Evolutionary conservation across 1,140 invertebrate genomes (phyloP), one percentile per base, ranked within the genome.

Genomic region (Dreissena rostriformis): DNA sequence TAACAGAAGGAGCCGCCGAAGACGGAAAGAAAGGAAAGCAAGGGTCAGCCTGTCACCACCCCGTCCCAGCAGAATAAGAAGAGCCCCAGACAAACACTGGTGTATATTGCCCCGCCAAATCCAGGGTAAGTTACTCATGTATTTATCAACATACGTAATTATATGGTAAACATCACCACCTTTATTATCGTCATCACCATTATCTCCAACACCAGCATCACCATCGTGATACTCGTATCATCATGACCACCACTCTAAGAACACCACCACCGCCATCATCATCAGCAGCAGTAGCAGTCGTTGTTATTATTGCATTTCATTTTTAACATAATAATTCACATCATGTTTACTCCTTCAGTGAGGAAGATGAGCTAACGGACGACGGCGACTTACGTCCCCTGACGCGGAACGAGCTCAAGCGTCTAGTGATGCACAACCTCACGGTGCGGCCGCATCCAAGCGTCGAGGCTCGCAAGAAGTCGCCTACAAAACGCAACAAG

Each of bases 11-110:
- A 84, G 53, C 84, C 84, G 39, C 84, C 86, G 49, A 73, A 75
- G n/a, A 81, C 65, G 22, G 85, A 86, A 17, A 83, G 67, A 57
- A 85, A 87, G 66, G 86, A 87, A 12, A 83, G 76, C 22, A 87
- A 84, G 53, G 75, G 71, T n/a, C 79, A 81, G n/a, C 77, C 81
- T 12, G 76, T 76, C 0, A 63, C 86, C 1, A 80, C 84, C 19
- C 61, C 55, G 2, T 67, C 67, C 14, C 84, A 84, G 24, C 66
- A 76, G 55, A 72, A 65, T 76, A 49, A 26, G 52, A 79, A 29
- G 26, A 71, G n/a, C 75, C 77, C 29, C 10, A 70, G 65, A 17
- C 53, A 71, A 8, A 28, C 74, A 1, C 70, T 74, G 4, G 70
- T 85, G 24, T 53, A 75, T 49, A 85, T 87, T 49, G 68, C 79